Conservation (phyloP, 2,888 invertebrate genomes). For the Autographa gamma region DNA sequence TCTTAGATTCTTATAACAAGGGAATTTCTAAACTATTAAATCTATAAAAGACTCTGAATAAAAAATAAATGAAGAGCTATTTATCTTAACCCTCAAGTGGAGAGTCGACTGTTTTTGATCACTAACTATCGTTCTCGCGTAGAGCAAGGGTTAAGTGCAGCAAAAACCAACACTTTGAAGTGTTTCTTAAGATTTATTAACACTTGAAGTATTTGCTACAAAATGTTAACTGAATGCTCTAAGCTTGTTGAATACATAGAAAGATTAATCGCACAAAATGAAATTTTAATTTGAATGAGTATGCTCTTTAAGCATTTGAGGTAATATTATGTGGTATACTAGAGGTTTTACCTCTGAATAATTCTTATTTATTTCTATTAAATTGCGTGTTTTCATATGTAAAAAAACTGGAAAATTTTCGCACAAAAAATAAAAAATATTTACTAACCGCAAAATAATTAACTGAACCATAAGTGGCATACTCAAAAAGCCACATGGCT, state of each 20-base stretch:
- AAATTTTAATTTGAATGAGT: background rate
- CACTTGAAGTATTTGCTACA: background rate
- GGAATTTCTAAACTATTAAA: too few relatives aligned
- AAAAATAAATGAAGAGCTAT: slow-evolving; percentile 19
- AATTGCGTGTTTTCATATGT: too few relatives aligned
- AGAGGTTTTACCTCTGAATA: too few relatives aligned
- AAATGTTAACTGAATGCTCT: background rate
- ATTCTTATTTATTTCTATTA: too few relatives aligned
- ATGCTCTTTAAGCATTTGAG: too few relatives aligned
- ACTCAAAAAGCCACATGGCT: slow-evolving; percentile 10
- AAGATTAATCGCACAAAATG: background rate
- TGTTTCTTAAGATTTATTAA: slow-evolving; percentile 3
- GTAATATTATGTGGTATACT: too few relatives aligned
- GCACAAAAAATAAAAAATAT: too few relatives aligned
- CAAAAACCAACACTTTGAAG: slow-evolving; percentile 12
- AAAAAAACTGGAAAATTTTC: too few relatives aligned
- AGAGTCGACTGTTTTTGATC: slow-evolving; percentile 15
- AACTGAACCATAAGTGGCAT: background rate
- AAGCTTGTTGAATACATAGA: background rate
- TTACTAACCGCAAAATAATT: background rate
- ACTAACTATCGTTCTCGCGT: slow-evolving; percentile 9
- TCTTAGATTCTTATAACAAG: too few relatives aligned
- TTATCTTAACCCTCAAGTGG: slow-evolving; percentile 19
- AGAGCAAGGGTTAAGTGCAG: slow-evolving; percentile 12
- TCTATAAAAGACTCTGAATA: background rate